These are phyloP conservation scores for Drosophila formosana DNA, from an alignment of 2,888 invertebrate genomes.

Conservation along the genomic window DNA sequence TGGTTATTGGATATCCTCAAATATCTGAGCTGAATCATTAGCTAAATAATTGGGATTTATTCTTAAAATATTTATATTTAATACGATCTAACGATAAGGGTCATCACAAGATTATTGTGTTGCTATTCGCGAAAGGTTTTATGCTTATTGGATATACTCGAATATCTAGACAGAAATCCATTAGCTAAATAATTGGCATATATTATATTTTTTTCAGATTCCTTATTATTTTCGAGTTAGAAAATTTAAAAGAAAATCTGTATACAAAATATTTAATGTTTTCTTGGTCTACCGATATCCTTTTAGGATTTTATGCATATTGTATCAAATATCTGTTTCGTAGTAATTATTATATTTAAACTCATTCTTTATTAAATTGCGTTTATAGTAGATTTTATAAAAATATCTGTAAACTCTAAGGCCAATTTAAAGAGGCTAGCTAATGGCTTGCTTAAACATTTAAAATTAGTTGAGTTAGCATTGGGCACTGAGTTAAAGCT, in stretches of 20 bases:
- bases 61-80: background rate
- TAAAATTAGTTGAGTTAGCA: slow-evolving; percentile 9
- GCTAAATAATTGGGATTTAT: too few relatives aligned
- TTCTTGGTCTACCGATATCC: background rate
- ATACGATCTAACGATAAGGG: slow-evolving; percentile 9
- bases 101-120: background rate
- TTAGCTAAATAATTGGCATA: too few relatives aligned
- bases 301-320: background rate
- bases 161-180: too few relatives aligned
- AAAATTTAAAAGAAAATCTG: too few relatives aligned
- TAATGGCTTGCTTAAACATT: background rate
- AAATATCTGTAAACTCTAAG: background rate
- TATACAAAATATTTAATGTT: too few relatives aligned
- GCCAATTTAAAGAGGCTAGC: background rate
- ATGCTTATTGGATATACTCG: background rate
- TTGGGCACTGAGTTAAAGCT: slow-evolving; percentile 31
- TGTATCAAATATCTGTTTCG: too few relatives aligned
- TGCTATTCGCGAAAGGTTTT: background rate
- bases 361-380: background rate
- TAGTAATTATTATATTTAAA: background rate
- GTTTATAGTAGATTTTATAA: background rate
- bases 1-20: background rate
- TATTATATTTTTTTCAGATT: too few relatives aligned
- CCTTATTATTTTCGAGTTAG: too few relatives aligned
- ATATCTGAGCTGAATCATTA: too few relatives aligned